Conservation (phyloP, 2,797 vertebrate species). For the Sebastes variabilis region DNA sequence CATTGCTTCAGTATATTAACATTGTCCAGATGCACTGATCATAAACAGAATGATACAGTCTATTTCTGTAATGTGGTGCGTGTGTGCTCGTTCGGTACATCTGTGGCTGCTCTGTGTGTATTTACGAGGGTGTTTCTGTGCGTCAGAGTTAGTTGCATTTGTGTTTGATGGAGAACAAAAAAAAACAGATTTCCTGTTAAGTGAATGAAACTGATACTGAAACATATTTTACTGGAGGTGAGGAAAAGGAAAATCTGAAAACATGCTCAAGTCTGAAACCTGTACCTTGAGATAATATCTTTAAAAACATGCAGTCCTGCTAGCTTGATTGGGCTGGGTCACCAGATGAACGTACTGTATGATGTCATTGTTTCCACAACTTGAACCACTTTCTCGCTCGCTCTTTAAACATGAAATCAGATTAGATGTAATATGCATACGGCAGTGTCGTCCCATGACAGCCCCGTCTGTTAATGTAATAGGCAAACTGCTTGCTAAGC, state of each 20-base stretch:
- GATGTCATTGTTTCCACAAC: slow-evolving; percentile 80
- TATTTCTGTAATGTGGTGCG: slow-evolving; percentile 54
- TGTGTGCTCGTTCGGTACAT: slow-evolving; percentile 32
- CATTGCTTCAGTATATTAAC: slow-evolving; percentile 68
- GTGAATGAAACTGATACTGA: slow-evolving; percentile 33
- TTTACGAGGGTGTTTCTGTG: slow-evolving; percentile 43
- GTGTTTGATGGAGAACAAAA: slow-evolving; percentile 20
- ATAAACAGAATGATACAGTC: slow-evolving; percentile 47
- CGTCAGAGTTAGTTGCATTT: slow-evolving; percentile 22
- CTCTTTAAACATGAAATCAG: slow-evolving; percentile 75
- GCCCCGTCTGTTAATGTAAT: slow-evolving; percentile 74
- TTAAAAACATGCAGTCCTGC: slow-evolving; percentile 30
- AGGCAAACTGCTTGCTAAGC: slow-evolving; percentile 76
- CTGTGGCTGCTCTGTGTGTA: slow-evolving; percentile 32
- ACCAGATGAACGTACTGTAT: slow-evolving; percentile 53
- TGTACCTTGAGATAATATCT: slow-evolving; percentile 49
- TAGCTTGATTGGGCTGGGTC: slow-evolving; percentile 61
- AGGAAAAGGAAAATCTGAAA: neutral
- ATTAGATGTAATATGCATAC: slow-evolving; percentile 77
- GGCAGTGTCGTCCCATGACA: slow-evolving; percentile 65
- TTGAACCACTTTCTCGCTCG: slow-evolving; percentile 69
- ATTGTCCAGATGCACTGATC: slow-evolving; percentile 64
- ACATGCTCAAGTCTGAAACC: slow-evolving; percentile 20
- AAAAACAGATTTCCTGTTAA: slow-evolving; percentile 25
- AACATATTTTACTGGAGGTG: neutral